phyloP scores from a whole-genome alignment of 2,797 vertebrate species.

The Bradypodion ventrale region DNA sequence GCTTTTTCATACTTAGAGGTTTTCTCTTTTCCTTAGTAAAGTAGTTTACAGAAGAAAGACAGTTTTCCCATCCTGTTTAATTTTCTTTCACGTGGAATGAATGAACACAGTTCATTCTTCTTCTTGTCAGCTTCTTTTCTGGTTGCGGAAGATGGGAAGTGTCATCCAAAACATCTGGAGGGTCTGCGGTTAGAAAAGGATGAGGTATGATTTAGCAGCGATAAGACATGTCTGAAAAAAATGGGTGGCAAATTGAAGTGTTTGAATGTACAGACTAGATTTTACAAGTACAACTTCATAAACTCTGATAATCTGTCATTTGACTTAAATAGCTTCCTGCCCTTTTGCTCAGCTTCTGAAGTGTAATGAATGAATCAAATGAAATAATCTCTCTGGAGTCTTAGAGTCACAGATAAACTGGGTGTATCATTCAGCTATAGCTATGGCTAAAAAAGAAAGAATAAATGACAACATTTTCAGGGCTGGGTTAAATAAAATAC shows the following conservation, averaged over 20 bases:
- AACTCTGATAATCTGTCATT: background rate
- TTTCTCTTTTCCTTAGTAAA: background rate
- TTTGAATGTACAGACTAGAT: background rate
- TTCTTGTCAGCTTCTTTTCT: background rate
- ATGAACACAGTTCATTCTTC: background rate
- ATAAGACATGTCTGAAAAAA: background rate
- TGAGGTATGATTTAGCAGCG: background rate
- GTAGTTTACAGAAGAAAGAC: too few species aligned
- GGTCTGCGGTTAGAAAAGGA: background rate
- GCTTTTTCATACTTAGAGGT: background rate
- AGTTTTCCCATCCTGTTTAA: background rate
- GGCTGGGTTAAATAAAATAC: constrained; percentile 1
- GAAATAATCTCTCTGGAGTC: background rate
- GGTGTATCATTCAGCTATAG: background rate
- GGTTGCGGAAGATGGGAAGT: background rate
- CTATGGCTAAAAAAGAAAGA: constrained; percentile 1
- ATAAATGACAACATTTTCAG: background rate
- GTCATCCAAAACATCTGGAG: background rate
- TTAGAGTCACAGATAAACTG: background rate
- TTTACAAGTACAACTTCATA: background rate
- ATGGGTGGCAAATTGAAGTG: background rate
- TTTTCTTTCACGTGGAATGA: background rate
- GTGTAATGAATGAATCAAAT: background rate
- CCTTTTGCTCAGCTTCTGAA: background rate
- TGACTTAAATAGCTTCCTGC: background rate